phyloP scores from a whole-genome alignment of 2,888 invertebrate species.

The Acanthococcus lagerstroemiae region DNA sequence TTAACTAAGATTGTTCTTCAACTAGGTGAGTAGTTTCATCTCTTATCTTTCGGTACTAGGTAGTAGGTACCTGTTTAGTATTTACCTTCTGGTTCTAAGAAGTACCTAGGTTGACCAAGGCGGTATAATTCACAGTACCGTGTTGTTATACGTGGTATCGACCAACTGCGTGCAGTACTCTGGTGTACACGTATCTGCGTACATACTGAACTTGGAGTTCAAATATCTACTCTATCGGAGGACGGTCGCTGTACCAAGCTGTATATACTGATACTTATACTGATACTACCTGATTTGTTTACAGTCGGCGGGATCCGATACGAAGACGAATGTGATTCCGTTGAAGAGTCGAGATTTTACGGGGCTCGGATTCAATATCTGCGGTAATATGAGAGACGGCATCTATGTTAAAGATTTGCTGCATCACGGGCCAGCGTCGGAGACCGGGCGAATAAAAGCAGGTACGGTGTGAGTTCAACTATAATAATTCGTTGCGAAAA shows the following conservation, averaged over 20 bases:
- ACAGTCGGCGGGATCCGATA: constrained; percentile 40
- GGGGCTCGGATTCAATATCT: constrained; percentile 75
- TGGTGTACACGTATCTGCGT: not conserved
- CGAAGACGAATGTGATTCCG: constrained; percentile 52
- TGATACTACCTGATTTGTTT: not conserved
- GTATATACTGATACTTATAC: not conserved
- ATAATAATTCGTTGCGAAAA: too few species aligned
- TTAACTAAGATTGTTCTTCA: too few species aligned
- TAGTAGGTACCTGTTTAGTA: too few species aligned
- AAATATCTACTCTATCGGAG: not conserved
- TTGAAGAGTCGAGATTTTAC: constrained; percentile 79
- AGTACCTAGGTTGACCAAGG: too few species aligned
- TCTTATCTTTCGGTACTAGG: too few species aligned
- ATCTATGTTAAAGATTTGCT: constrained; percentile 79
- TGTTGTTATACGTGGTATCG: too few species aligned
- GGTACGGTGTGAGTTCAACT: too few species aligned
- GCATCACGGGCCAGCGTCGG: constrained; percentile 76
- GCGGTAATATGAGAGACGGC: constrained; percentile 83
- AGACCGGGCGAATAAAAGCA: constrained; percentile 67
- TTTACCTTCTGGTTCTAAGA: too few species aligned
- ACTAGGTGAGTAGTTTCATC: too few species aligned
- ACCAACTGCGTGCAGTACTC: too few species aligned
- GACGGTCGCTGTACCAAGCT: too few species aligned
- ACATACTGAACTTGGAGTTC: not conserved
- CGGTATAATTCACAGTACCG: too few species aligned